Evolutionary conservation across 2,113 vertebrate species (phyloP), one percentile per base, ranked within the genome.

Genomic region (Actinemys pallida): DNA sequence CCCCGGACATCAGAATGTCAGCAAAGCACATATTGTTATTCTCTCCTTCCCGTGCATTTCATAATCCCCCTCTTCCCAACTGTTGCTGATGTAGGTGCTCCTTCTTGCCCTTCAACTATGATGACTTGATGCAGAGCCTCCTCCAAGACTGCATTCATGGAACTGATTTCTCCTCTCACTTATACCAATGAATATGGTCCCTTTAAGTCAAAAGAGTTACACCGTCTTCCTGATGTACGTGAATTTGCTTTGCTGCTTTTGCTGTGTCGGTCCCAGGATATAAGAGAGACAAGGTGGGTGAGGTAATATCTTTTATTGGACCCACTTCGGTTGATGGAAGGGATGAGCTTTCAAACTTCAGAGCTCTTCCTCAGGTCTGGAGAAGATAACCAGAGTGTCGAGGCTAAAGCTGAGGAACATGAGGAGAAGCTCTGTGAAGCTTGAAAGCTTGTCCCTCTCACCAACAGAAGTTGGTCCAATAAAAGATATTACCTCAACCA

Each of bases 161-260:
- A 69, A n/a, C 35, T n/a, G 65, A 69, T n/a, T 69, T 17, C 16
- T n/a, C 65, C 8, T 69, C 8, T 69, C 65, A 69, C 16, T 8
- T 20, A 69, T n/a, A 69, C 8, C 31, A 69, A 20, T 69, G 8
- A 69, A 65, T 69, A n/a, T 69, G 87, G 69, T 54, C 10, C 12
- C 17, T 3, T 54, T 16, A 39, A 13, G n/a, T 57, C 12, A 83
- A 85, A 92, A 85, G 11, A 88, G 76, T 72, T 39, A 62, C 3
- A n/a, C 5, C 42, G 0, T 17, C 82, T 69, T 8, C 62, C 31
- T 83, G 10, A 2, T 6, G 6, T 25, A 91, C 84, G 17, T 0
- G 1, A 95, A 45, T 57, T 1, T 81, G 9, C 10, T 86, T 7
- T 47, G 8, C 8, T n/a, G 72, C 8, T 16, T 5, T 75, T 86